Evolutionary conservation across 2,888 invertebrate genomes (phyloP), one percentile per base, ranked within the genome.

Genomic region (Heliconius hortense): DNA sequence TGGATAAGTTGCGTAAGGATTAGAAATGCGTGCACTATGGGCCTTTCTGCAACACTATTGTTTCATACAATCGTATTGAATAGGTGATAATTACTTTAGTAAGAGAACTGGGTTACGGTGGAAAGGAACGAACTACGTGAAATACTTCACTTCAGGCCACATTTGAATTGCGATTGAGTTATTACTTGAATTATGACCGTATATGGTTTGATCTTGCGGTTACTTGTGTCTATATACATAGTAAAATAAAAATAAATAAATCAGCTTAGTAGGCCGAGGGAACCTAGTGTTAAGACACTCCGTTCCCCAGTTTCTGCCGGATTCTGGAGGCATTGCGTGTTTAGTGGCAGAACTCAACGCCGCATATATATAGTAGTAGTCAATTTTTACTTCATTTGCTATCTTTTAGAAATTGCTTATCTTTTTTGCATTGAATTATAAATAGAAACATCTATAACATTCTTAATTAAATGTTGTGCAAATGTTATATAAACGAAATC

Each of bases 61-160:
- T 78, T 77, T 60, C 74, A 76, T 76, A 78, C 75, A 76, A 77
- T 76, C 72, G 68, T 71, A 75, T 78, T 76, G 75, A 72, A 74
- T 73, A 75, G 74, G 72, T 78, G 79, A 74, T 79, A 79, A 79
- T 77, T 79, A 77, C 71, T 70, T 64, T 76, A 64, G 28, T 63
- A 70, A 78, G 72, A 74, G 63, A 78, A 79, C 74, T 79, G 74
- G 74, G 77, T 78, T 78, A 75, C 71, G n/a, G 60, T 66, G 71
- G 77, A 74, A 76, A 76, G 71, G 73, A 74, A 74, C 71, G 63
- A 73, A 74, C 73, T 72, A 72, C 69, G 64, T 74, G 68, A 67
- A 64, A 68, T 70, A 72, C 1, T 43, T 18, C 18, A 48, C 60
- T 70, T 73, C 75, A 70, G 56, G n/a, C 35, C 66, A 76, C 76